These are phyloP conservation scores for Brachionus asplanchnoidis DNA, from an alignment of 1,140 invertebrate genomes.

Conservation along the genomic window DNA sequence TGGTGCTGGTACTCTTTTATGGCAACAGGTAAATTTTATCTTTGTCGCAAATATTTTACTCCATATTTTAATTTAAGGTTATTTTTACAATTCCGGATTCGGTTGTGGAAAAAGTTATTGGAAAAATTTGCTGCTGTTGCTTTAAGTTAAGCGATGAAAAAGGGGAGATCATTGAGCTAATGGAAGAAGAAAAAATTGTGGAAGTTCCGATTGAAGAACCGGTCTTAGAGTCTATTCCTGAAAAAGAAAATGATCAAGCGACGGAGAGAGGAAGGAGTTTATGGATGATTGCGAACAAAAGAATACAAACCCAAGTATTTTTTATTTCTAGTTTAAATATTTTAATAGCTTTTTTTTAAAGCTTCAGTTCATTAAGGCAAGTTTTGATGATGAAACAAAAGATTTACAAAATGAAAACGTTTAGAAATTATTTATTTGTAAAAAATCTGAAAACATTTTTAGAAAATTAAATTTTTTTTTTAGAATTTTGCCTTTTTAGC, in stretches of 20 bases:
- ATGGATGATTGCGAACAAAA: not conserved
- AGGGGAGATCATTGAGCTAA: not conserved
- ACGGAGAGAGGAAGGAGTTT: not conserved
- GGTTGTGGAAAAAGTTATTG: not conserved
- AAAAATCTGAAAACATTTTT: not conserved
- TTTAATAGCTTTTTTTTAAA: not conserved
- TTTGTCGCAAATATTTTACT: not conserved
- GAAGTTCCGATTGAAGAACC: not conserved
- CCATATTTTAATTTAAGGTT: not conserved
- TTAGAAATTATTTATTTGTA: not conserved
- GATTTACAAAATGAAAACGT: not conserved
- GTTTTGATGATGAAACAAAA: not conserved
- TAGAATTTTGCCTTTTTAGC: not conserved
- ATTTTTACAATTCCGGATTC: not conserved
- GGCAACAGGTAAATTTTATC: conserved; percentile 75
- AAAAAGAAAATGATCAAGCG: not conserved
- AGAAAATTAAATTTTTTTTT: not conserved
- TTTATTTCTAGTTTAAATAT: not conserved
- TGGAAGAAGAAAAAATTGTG: not conserved
- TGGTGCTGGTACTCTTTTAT: conserved; percentile 86
- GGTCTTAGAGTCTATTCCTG: not conserved
- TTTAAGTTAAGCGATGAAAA: not conserved
- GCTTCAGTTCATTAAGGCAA: not conserved
- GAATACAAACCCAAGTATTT: not conserved
- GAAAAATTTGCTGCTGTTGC: not conserved